Percentiles rank a stretch among this genome's conserved stretches.
Conservation (phyloP, 2,113 vertebrate genomes). For the Trematocara zebra region DNA sequence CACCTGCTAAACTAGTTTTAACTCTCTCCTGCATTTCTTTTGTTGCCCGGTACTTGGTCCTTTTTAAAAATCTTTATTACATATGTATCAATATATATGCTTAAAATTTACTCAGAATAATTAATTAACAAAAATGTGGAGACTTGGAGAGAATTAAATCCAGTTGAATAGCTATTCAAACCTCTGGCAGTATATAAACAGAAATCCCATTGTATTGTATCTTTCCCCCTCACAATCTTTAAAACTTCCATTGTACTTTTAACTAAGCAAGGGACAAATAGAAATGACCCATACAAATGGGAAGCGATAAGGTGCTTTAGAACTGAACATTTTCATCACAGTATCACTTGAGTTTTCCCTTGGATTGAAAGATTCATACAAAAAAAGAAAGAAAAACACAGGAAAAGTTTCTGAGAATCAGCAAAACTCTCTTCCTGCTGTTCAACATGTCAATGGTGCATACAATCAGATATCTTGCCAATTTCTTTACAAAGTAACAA, state of each 20-base stretch:
- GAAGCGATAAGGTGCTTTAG: constrained; percentile 19
- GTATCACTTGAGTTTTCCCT: neutral
- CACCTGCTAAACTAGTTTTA: neutral
- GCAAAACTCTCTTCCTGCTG: neutral
- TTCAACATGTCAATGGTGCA: neutral
- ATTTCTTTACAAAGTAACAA: neutral
- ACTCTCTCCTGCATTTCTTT: neutral
- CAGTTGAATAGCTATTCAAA: neutral
- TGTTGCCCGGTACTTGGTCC: neutral
- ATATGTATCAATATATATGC: neutral
- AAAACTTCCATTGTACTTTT: neutral
- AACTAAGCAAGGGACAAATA: neutral
- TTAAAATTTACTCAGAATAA: neutral
- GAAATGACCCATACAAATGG: neutral
- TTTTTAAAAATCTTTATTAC: neutral
- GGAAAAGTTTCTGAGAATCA: neutral
- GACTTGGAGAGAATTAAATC: neutral
- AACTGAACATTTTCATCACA: constrained; percentile 5
- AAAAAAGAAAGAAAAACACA: neutral
- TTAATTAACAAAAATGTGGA: neutral
- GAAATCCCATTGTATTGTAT: neutral
- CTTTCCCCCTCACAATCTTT: neutral
- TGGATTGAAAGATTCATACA: neutral
- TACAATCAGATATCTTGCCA: neutral
- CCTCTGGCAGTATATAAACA: neutral